A percentile compares a stretch with the other conserved stretches of the same genome.
Conservation (phyloP, 1,140 invertebrate species). For the Tetragnatha versicolor region DNA sequence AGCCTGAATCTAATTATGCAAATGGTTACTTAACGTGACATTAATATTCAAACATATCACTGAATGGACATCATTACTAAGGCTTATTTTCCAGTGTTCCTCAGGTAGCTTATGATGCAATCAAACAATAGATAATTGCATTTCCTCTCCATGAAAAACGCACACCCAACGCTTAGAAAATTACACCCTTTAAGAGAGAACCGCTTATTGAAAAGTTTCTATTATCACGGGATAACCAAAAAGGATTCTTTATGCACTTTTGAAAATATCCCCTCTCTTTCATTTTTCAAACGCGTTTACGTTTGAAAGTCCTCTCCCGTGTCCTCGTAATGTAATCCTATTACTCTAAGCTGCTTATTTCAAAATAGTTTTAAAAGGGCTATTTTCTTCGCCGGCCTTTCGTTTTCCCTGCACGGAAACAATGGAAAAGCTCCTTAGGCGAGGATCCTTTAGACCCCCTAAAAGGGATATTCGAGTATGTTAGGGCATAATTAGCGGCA, state of each 20-base stretch:
- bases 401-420: neutral
- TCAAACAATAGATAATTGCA: neutral
- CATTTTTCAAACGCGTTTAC: conserved; percentile 9
- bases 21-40: no score
- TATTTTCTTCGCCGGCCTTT: conserved; percentile 15
- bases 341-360: conserved; percentile 46
- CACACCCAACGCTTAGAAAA: neutral
- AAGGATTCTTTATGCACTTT: conserved; percentile 13
- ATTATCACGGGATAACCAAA: conserved; percentile 61
- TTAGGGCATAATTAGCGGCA: conserved; percentile 22
- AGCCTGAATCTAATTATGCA: no score
- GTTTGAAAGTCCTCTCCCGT: conserved; percentile 35
- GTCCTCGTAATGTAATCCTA: conserved; percentile 46
- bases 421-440: conserved; percentile 22
- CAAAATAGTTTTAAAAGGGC: conserved; percentile 48
- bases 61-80: no score
- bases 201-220: conserved; percentile 7
- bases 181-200: neutral
- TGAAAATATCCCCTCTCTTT: conserved; percentile 40
- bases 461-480: neutral
- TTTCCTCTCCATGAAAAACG: no score
- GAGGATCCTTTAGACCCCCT: neutral
- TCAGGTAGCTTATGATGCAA: no score
- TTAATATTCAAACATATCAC: no score
- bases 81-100: no score